Base-by-base conservation (phyloP, 2,888 invertebrate genomes). In the Agriotes lineatus region DNA sequence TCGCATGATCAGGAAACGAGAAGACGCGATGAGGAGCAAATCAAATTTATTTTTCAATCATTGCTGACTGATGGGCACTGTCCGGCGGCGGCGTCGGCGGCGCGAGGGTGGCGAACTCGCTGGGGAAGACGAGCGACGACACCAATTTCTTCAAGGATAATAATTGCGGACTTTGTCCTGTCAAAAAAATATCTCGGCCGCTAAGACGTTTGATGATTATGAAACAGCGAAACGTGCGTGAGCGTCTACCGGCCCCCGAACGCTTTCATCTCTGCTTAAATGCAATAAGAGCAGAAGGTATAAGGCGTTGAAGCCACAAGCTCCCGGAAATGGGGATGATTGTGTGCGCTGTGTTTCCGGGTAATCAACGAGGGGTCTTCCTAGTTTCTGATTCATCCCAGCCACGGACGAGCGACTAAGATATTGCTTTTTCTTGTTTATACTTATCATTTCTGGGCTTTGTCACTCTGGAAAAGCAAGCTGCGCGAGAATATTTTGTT, bases 41-140 rank as follows among this genome's bases (percentile, higher is more conserved):
- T 85, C 78, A 80, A 84, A 84, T 85, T 84, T 85, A 84, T 84
- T 84, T 85, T 84, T 83, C 85, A 85, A 85, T 85, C 85, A 84
- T 85, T 83, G 83, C 83, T 81, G 83, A 82, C 83, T 84, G 83
- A 84, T 83, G 83, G 84, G 81, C 83, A 82, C 80, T 80, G 82
- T 82, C 81, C 81, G 78, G 74, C 74, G 71, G 71, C 73, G 74
- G 80, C 82, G 82, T 81, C 81, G 78, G 74, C 74, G 71, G 71
- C 73, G 74, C 69, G 74, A 70, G 76, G 75, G 77, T 74, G 68
- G 70, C 72, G 74, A 76, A 76, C 75, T 73, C 75, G 72, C 74
- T 72, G 71, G 72, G 74, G 77, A 74, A 74, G 74, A 72, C 73
- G 74, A 73, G 74, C 75, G 77, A 72, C 75, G 73, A 71, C 74